Evolutionary conservation across 2,888 invertebrate genomes (phyloP).

Genomic region (Pecten maximus): DNA sequence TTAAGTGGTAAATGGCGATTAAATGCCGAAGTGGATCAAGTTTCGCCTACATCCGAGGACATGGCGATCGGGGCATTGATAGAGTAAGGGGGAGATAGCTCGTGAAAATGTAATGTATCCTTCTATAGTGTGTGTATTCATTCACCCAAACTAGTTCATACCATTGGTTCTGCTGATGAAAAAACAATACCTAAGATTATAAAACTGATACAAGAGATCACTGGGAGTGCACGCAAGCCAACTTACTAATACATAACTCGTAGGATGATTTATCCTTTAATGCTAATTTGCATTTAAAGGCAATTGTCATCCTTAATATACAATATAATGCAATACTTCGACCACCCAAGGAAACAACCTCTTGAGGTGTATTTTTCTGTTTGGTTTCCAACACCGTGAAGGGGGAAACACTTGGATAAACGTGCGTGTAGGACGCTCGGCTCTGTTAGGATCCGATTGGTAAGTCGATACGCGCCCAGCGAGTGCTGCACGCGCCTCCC

Average conservation of each 20-base stretch:
- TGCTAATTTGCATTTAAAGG: neutral
- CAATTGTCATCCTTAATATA: neutral
- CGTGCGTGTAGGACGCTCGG: neutral
- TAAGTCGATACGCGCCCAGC: neutral
- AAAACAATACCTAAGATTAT: neutral
- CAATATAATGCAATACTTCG: neutral
- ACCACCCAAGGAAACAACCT: constrained; percentile 4
- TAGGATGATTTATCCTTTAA: neutral
- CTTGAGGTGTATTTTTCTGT: neutral
- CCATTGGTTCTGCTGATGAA: neutral
- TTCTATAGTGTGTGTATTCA: neutral
- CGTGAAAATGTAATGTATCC: neutral
- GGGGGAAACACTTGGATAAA: neutral
- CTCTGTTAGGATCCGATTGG: neutral
- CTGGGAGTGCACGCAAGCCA: neutral
- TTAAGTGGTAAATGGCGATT: constrained; percentile 26
- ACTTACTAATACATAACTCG: neutral
- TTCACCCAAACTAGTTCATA: neutral
- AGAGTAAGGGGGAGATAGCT: neutral
- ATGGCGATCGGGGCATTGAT: neutral
- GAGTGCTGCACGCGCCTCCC: neutral
- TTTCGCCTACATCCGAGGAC: neutral
- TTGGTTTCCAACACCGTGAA: neutral
- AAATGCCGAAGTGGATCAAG: neutral
- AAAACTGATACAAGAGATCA: neutral